Evolutionary conservation across 1,140 invertebrate genomes (phyloP).

Genomic region (Drosophila sturtevanti): DNA sequence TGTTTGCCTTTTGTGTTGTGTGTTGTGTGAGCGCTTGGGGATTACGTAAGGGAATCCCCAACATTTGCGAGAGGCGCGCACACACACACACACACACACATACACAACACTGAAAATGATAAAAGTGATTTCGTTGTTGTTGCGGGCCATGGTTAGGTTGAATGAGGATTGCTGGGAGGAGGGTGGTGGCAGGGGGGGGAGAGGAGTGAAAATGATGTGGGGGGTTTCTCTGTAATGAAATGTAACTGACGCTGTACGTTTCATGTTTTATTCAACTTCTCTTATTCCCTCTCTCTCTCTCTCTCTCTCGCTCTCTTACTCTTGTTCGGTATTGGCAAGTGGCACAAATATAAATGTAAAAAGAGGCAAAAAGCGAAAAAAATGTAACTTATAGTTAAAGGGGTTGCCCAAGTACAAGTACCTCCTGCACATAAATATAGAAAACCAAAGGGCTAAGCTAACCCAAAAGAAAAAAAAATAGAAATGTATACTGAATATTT

Average conservation of each 20-base stretch:
- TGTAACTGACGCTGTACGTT: slow-evolving; percentile 62
- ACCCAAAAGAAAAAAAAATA: too few species aligned
- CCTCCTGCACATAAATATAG: background rate
- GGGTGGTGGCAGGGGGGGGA: background rate
- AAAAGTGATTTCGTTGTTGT: slow-evolving; percentile 14
- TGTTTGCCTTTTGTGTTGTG: slow-evolving; percentile 74
- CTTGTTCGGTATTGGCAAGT: slow-evolving; percentile 34
- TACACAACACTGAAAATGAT: slow-evolving; percentile 54
- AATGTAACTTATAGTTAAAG: slow-evolving; percentile 67
- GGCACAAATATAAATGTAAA: slow-evolving; percentile 64
- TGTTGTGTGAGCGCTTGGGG: slow-evolving; percentile 75
- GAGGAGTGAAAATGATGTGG: background rate
- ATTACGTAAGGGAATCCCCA: slow-evolving; percentile 80
- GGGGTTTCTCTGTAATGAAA: slow-evolving; percentile 44
- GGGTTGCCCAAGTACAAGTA: slow-evolving; percentile 7
- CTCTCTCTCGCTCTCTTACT: slow-evolving; percentile 6
- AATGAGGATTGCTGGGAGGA: background rate
- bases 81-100: too few species aligned
- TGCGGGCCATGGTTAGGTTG: background rate
- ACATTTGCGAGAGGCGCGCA: slow-evolving; percentile 67
- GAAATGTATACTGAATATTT: background rate
- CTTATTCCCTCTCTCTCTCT: background rate
- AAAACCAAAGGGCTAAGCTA: background rate
- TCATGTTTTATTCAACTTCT: slow-evolving; percentile 70
- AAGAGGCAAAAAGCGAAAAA: slow-evolving; percentile 45